Percentiles rank a stretch among this genome's conserved stretches.
These are phyloP conservation scores for Haliclystus octoradiatus DNA, from an alignment of 30 jellyfish, hydroid and myxozoan species.

Conservation along the genomic window DNA sequence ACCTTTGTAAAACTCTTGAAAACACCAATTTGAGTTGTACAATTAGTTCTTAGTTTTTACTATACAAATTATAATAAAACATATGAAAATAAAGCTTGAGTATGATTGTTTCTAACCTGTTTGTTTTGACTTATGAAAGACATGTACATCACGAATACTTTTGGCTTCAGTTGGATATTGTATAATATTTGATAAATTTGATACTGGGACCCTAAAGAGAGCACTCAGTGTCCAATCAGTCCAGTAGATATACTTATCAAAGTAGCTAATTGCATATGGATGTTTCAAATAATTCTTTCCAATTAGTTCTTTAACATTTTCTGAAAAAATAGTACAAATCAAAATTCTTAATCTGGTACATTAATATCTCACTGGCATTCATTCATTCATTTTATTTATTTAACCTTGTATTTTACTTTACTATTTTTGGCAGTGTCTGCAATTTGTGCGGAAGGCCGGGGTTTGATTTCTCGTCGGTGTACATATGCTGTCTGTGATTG, in stretches of 20 bases:
- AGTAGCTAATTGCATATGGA: conserved; percentile 64
- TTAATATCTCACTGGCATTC: background rate
- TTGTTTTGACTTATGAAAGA: conserved; percentile 52
- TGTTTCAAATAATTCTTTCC: conserved; percentile 18
- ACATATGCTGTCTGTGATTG: too few species aligned
- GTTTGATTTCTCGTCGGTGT: too few species aligned
- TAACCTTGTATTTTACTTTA: too few species aligned
- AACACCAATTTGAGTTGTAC: too few species aligned
- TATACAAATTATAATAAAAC: too few species aligned
- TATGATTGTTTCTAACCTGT: too few species aligned
- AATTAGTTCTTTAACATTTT: conserved; percentile 16
- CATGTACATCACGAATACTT: conserved; percentile 78
- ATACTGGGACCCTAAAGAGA: conserved; percentile 17
- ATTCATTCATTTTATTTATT: too few species aligned
- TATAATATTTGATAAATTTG: conserved; percentile 9
- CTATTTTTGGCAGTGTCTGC: too few species aligned
- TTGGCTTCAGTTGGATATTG: conserved; percentile 17
- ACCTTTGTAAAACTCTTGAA: too few species aligned
- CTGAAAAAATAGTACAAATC: conserved; percentile 12
- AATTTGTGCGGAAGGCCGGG: too few species aligned
- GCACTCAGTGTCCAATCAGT: conserved; percentile 70
- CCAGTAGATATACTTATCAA: conserved; percentile 65
- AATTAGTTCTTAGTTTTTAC: too few species aligned
- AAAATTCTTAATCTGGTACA: background rate
- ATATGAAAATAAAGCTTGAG: too few species aligned